Percentiles rank a stretch among this genome's conserved stretches.
Evolutionary conservation across 2,888 invertebrate genomes (phyloP).

Genomic region (Dusona sp.): DNA sequence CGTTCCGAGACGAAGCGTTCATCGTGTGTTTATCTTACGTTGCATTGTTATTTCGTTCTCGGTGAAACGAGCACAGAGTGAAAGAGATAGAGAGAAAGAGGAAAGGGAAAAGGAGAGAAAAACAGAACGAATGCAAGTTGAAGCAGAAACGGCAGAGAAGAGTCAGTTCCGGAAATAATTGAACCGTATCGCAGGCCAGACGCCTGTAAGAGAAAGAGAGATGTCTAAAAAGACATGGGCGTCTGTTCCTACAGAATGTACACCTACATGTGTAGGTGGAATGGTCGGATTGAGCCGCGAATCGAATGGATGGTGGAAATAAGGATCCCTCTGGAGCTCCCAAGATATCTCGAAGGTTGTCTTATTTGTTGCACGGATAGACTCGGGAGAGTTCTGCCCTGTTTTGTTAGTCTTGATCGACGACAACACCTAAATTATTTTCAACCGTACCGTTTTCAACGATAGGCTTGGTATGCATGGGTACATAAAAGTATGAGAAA

Average conservation of each 20-base stretch:
- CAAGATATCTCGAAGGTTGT: slow-evolving; percentile 50
- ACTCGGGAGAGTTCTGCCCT: slow-evolving; percentile 17
- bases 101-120: neutral
- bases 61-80: slow-evolving; percentile 56
- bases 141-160: slow-evolving; percentile 28
- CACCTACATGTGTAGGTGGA: slow-evolving; percentile 12
- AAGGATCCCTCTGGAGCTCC: slow-evolving; percentile 64
- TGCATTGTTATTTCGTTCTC: slow-evolving; percentile 79
- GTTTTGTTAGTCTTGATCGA: slow-evolving; percentile 51
- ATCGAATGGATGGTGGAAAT: slow-evolving; percentile 68
- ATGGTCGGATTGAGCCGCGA: slow-evolving; percentile 59
- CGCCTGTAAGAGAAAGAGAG: slow-evolving; percentile 47
- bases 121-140: slow-evolving; percentile 43
- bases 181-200: slow-evolving; percentile 76
- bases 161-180: slow-evolving; percentile 78
- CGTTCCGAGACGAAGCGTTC: slow-evolving; percentile 75
- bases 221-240: slow-evolving; percentile 27
- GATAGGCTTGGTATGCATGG: neutral
- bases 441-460: neutral
- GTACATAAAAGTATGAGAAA: neutral
- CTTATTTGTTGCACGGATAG: slow-evolving; percentile 40
- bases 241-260: neutral
- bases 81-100: neutral
- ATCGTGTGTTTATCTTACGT: slow-evolving; percentile 80
- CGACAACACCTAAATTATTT: slow-evolving; percentile 44